Evolutionary conservation across 2,888 invertebrate genomes (phyloP), one percentile per base, ranked within the genome.

Genomic region (Hofmannophila pseudospretella): DNA sequence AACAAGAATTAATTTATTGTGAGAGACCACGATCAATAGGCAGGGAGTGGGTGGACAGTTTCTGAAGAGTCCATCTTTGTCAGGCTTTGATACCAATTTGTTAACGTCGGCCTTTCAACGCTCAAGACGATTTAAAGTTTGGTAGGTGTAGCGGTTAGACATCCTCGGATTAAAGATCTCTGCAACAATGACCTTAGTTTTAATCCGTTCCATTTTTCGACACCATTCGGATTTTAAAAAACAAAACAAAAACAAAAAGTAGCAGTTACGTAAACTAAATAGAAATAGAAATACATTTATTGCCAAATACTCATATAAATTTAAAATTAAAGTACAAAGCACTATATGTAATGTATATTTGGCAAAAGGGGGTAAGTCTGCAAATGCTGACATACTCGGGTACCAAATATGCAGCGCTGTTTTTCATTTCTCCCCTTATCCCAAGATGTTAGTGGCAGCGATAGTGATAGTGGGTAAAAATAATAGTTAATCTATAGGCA

Each of bases 11-110:
- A 82, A 84, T 85, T 84, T 81, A 81, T 82, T 77, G 76, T 79
- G 54, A 74, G 68, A 62, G 68, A 67, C 78, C 72, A 66, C 78
- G 74, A 80, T 86, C 79, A 84, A 84, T 81, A 76, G 81, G 64
- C 62, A 55, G 59, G 69, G 77, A 80, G 85, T 86, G 85, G 86
- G 86, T 84, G 86, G 86, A 86, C 85, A 85, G 81, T 73, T 81
- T 74, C 73, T 76, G 72, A 80, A 79, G 77, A 81, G 85, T 84
- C 81, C 84, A 84, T 84, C 85, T 85, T 84, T 85, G 85, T 86
- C 79, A 82, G 70, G 76, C 82, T 80, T 76, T 84, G 79, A 82
- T 85, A 79, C 80, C 76, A 72, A 86, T 86, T 86, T 84, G 82
- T 86, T 74, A 78, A 68, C 78, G 85, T 86, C 86, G 73, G 72